Base-by-base conservation (phyloP, 1,140 invertebrate species). In the Ylistrum balloti region DNA sequence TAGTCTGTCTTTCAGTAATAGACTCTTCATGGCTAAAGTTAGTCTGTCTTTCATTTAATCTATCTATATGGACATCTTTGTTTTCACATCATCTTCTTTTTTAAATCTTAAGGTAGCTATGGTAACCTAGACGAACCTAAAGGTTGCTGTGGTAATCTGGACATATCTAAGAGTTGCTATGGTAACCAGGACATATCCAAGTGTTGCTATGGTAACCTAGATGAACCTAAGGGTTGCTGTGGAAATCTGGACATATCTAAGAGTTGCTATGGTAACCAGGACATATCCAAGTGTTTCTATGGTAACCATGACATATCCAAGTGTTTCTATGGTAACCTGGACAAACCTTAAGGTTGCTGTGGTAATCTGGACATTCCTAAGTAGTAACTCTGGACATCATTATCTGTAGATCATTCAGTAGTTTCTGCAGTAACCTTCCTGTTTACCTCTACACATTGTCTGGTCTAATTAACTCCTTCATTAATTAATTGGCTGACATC, bases 401-500 rank as follows among this genome's bases (percentile, higher is more conserved):
- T 74, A 28, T 17, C 9, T 74, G 41, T 9, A 45, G 41, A 74
- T 74, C n/a, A 74, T 28, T 74, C 22, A 74, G 28, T 2, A n/a
- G 56, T 74, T 74, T n/a, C 56, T 74, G 28, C 5, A 17, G 56
- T 74, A 74, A 74, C 56, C n/a, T 5, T 38, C 5, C 35, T 7
- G 13, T 38, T 5, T 74, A 74, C 56, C 56, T 74, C 56, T 74
- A 74, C 56, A 74, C 56, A 74, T 28, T 74, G 56, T 74, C 56
- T 22, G 11, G 9, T 3, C 56, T 74, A n/a, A 74, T 74, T 74
- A 74, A 74, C 56, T 74, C 56, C 56, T 28, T 74, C 56, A 11
- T 17, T 74, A 74, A 74, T 74, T 74, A 74, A 74, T 74, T 28
- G 56, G 56, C 56, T 74, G 56, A 74, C 17, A n/a, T 74, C 28